These are phyloP conservation scores for Ethmia dodecea DNA, from an alignment of 2,888 invertebrate genomes.

Conservation along the genomic window DNA sequence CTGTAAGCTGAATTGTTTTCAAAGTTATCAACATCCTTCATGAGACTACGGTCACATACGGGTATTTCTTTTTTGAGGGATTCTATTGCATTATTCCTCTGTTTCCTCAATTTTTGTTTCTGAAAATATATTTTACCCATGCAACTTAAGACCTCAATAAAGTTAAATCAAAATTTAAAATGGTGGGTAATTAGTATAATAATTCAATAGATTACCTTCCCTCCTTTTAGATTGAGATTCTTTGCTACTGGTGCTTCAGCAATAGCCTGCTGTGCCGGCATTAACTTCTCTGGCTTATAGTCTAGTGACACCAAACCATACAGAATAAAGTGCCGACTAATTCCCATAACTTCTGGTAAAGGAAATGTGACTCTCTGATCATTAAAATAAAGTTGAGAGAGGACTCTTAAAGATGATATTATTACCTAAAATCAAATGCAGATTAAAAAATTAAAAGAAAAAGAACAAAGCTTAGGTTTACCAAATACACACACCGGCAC, in stretches of 20 bases:
- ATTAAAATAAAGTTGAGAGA: conserved; percentile 60
- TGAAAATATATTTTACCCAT: conserved; percentile 26
- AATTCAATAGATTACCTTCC: conserved; percentile 63
- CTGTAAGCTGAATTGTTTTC: conserved; percentile 57
- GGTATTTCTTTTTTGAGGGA: conserved; percentile 67
- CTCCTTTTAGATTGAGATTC: conserved; percentile 69
- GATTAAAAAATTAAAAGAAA: too few species aligned
- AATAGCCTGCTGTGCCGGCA: conserved; percentile 79
- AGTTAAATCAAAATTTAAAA: not conserved
- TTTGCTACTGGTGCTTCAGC: conserved; percentile 68
- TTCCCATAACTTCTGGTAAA: conserved; percentile 76
- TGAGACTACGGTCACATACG: conserved; percentile 57
- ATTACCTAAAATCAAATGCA: conserved; percentile 54
- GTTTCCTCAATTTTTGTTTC: conserved; percentile 71
- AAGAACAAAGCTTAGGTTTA: too few species aligned
- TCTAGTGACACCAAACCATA: conserved; percentile 62
- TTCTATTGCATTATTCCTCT: conserved; percentile 64
- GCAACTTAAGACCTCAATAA: conserved; percentile 3
- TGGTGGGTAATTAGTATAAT: too few species aligned
- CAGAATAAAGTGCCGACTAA: conserved; percentile 75
- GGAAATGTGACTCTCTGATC: conserved; percentile 39
- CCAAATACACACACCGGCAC: too few species aligned
- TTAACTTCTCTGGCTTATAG: conserved; percentile 68
- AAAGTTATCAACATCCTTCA: conserved; percentile 61
- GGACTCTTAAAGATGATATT: conserved; percentile 58